Conservation (phyloP, 2,113 vertebrate species). For the Sula dactylatra region DNA sequence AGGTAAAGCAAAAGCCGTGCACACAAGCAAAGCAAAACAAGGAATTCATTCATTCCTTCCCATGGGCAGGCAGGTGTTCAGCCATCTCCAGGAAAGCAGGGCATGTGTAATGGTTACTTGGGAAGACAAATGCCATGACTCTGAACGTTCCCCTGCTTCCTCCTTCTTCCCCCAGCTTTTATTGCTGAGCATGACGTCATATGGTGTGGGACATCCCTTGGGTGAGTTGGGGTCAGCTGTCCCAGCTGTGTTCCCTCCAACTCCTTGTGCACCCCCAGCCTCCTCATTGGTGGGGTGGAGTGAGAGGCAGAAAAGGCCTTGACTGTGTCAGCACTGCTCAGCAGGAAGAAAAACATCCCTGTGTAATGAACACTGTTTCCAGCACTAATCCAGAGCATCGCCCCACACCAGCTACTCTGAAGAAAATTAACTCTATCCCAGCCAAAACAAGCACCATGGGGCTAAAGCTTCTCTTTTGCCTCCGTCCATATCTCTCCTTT, state of each 20-base stretch:
- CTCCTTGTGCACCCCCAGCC: neutral
- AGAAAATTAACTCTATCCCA: too few species aligned
- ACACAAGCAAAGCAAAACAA: neutral
- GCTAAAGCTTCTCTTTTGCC: neutral
- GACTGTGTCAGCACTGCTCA: neutral
- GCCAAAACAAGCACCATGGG: neutral
- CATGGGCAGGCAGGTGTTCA: neutral
- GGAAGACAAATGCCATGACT: accelerated
- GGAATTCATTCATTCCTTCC: neutral
- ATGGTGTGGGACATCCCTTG: neutral
- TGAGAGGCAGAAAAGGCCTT: neutral
- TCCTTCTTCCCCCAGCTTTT: neutral
- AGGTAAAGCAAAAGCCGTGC: neutral
- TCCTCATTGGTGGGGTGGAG: accelerated
- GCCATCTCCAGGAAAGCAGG: neutral
- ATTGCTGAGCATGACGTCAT: neutral
- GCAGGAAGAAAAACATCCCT: neutral
- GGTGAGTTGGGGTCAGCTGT: neutral
- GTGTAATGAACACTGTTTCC: neutral
- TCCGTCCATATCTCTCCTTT: neutral
- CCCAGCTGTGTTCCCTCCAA: neutral
- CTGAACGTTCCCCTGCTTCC: accelerated
- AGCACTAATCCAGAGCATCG: neutral
- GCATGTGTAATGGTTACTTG: accelerated
- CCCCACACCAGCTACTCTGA: neutral